Percentiles rank a stretch among this genome's conserved stretches.
Evolutionary conservation across 2,888 invertebrate species (phyloP).

Genomic region (Sesia bembeciformis): DNA sequence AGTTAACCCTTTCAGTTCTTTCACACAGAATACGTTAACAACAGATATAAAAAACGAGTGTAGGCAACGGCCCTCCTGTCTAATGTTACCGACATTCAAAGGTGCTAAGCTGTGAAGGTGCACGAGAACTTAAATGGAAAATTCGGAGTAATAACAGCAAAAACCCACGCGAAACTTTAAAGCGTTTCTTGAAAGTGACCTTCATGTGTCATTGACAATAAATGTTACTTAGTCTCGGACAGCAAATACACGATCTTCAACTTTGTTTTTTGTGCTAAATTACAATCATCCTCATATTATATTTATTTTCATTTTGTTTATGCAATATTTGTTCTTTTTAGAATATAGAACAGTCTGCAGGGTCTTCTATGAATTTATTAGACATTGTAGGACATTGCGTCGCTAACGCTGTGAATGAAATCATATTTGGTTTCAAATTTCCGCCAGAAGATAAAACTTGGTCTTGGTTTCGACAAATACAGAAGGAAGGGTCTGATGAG

Average conservation of each 20-base stretch:
- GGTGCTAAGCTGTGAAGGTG: slow-evolving; percentile 10
- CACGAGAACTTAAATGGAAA: slow-evolving; percentile 5
- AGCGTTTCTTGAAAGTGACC: slow-evolving; percentile 35
- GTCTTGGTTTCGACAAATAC: slow-evolving; percentile 83
- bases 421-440: slow-evolving; percentile 86
- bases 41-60: neutral
- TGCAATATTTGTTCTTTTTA: slow-evolving; percentile 20
- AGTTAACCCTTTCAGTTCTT: neutral
- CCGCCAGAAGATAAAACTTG: slow-evolving; percentile 81
- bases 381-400: slow-evolving; percentile 78
- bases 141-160: slow-evolving; percentile 8
- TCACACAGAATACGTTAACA: neutral
- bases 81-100: neutral
- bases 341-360: slow-evolving; percentile 38
- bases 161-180: slow-evolving; percentile 18
- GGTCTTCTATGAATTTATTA: slow-evolving; percentile 60
- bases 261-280: slow-evolving; percentile 19
- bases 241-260: slow-evolving; percentile 24
- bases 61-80: no score
- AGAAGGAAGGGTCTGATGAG: slow-evolving; percentile 88
- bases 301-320: neutral
- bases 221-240: slow-evolving; percentile 5
- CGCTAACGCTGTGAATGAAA: slow-evolving; percentile 83
- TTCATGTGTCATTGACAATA: slow-evolving; percentile 41
- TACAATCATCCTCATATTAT: neutral